These are phyloP conservation scores for Oxygymnocypris stewartii DNA, from an alignment of 2,113 vertebrate species.

Conservation along the genomic window DNA sequence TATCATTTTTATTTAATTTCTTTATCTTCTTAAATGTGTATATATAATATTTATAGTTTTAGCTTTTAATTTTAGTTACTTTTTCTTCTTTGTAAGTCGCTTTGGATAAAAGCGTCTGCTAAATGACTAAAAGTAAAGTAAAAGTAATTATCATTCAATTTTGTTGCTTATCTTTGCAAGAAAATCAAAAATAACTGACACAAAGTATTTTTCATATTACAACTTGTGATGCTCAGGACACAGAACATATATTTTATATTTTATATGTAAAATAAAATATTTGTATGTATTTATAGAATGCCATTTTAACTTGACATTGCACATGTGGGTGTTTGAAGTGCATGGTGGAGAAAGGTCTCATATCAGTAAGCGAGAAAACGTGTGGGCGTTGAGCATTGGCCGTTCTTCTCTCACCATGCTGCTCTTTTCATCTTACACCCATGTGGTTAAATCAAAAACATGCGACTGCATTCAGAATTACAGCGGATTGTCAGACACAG, in stretches of 20 bases:
- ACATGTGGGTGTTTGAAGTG: background rate
- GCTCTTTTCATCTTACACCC: constrained; percentile 1
- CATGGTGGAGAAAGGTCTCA: background rate
- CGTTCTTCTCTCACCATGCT: background rate
- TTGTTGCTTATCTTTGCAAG: background rate
- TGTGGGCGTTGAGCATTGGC: background rate
- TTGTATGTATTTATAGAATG: background rate
- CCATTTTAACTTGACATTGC: background rate
- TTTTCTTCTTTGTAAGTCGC: too few species aligned
- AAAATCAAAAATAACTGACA: background rate
- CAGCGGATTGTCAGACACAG: background rate
- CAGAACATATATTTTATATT: background rate
- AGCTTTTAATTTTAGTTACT: too few species aligned
- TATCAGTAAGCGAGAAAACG: background rate
- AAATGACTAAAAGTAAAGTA: too few species aligned
- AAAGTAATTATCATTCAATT: background rate
- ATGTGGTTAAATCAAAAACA: constrained; percentile 21
- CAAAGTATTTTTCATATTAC: background rate
- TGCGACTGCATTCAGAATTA: background rate
- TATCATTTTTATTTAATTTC: too few species aligned
- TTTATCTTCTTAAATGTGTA: too few species aligned
- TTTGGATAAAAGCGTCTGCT: too few species aligned
- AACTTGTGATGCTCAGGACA: background rate
- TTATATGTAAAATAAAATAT: background rate
- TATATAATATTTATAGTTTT: too few species aligned